Base-by-base conservation (phyloP, 2,797 vertebrate genomes). In the Helarctos malayanus region DNA sequence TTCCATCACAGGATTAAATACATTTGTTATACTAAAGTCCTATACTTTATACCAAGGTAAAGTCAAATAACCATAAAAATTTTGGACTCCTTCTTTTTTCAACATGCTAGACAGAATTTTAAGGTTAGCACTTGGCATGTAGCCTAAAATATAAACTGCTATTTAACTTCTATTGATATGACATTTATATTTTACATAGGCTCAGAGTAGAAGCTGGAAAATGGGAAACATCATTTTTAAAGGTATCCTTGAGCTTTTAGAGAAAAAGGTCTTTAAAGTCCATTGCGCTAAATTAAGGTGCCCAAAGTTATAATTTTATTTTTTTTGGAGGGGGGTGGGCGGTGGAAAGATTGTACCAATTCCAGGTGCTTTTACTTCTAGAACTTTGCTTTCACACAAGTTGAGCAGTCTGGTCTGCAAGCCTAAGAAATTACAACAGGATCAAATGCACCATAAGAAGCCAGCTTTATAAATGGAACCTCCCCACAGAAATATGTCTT, bases 181-280 rank as follows among this genome's bases (percentile, higher is more conserved):
- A 61, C 45, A 92, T 92, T 94, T 93, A 49, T 59, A 94, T 49
- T 73, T 29, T 95, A 87, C 35, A 29, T 47, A 29, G 73, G 13
- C 23, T 82, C 45, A 27, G 8, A 63, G 32, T n/a, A 59, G 21
- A 92, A 83, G 4, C 6, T 57, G 59, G 47, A 78, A 32, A 18
- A 68, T 75, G 73, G 63, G 79, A 94, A 96, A 69, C 5, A 80
- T 69, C 57, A 80, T 95, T 96, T 93, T 81, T 29, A 94, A 83
- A 95, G 16, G 3, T 61, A 88, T 32, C 9, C 25, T 75, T 86
- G 18, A 21, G 6, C 15, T 73, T 95, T 85, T 78, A 41, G 29
- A 90, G 91, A 2, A 91, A 94, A 54, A 41, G 10, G 13, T 59
- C 25, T 83, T 82, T 65, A 83, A 92, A 83, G 5, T 56, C 49